Percentiles rank a stretch among this genome's conserved stretches.
These are phyloP conservation scores for cat (Felis catus) DNA, from an alignment of 2,113 vertebrate species.

Conservation along the genomic window F.catus_Fca126_mat1.0 CM031420.1:117228001-117228500, in stretches of 20 bases:
- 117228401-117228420: not conserved
- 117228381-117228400: not conserved
- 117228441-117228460: not conserved
- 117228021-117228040: not conserved
- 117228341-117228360: not conserved
- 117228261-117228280: not conserved
- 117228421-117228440: not conserved
- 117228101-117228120: not conserved
- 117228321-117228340: not conserved
- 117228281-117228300: not conserved
- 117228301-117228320: not conserved
- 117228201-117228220: not conserved
- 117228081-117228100: not conserved
- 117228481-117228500: not conserved
- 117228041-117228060: not conserved
- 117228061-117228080: not conserved
- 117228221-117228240: not conserved
- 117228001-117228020: not conserved
- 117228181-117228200: not conserved
- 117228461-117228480: not conserved
- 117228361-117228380: not conserved
- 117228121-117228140: not conserved
- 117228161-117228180: not conserved
- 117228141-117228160: not conserved
- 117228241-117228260: not conserved